Evolutionary conservation across 2,113 vertebrate genomes (phyloP).

Genomic region (Epinephelus fuscoguttatus): DNA sequence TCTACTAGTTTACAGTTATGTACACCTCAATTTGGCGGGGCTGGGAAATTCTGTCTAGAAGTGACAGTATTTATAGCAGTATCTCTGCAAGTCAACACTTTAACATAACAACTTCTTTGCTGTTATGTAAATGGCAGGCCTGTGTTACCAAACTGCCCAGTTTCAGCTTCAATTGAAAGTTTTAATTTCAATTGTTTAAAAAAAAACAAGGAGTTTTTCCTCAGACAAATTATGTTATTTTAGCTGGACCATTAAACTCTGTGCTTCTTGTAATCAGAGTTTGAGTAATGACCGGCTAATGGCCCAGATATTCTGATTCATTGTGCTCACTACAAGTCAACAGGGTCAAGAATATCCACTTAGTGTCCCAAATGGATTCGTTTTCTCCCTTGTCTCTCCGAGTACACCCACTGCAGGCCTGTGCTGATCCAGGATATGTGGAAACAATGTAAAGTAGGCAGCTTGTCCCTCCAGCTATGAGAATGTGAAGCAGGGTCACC

Average conservation of each 20-base stretch:
- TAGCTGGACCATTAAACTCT: background rate
- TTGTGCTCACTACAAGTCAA: background rate
- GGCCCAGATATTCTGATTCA: background rate
- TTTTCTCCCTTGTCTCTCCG: background rate
- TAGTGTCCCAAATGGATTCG: background rate
- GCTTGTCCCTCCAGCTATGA: constrained; percentile 48
- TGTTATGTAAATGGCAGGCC: background rate
- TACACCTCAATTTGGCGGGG: no score
- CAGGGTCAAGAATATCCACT: background rate
- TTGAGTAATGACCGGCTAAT: background rate
- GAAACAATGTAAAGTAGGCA: constrained; percentile 69
- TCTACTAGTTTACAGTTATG: background rate
- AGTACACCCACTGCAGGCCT: background rate
- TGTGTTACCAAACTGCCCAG: background rate
- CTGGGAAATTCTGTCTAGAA: no score
- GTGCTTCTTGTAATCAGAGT: background rate
- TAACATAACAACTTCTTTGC: background rate
- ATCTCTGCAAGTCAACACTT: background rate
- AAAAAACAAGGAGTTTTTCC: background rate
- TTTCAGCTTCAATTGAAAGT: background rate
- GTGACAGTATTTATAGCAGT: background rate
- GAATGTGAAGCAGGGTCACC: constrained; percentile 49
- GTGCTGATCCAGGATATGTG: constrained; percentile 45
- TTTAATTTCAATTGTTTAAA: background rate
- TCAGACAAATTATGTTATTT: background rate